Percentiles rank a stretch among this genome's conserved stretches.
Conservation (phyloP, 2,888 invertebrate genomes). For the Catocala fraxini region DNA sequence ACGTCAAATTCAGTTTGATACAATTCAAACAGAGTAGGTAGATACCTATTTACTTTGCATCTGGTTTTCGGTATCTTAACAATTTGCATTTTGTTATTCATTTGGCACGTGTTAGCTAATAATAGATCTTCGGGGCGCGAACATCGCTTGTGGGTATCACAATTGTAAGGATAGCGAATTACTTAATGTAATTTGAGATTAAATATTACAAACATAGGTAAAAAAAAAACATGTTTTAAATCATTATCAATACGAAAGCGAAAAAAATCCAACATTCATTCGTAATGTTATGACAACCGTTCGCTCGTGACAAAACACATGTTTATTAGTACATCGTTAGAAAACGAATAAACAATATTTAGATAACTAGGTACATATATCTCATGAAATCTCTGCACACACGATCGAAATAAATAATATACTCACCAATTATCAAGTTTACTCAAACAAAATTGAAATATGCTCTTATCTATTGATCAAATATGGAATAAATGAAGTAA, state of each 20-base stretch:
- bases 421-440: neutral
- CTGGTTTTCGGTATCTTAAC: conserved; percentile 6
- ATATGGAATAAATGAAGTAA: conserved; percentile 40
- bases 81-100: conserved; percentile 1
- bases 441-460: conserved; percentile 15
- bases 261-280: no score
- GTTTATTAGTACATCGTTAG: no score
- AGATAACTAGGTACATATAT: no score
- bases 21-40: neutral
- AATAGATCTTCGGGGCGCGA: neutral
- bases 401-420: no score
- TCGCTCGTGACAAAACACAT: no score
- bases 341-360: no score
- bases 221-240: neutral
- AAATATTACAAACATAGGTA: no score
- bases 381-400: no score
- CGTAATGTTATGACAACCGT: no score
- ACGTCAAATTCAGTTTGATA: conserved; percentile 4
- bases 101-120: conserved; percentile 1
- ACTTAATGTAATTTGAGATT: no score
- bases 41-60: neutral
- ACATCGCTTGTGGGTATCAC: neutral
- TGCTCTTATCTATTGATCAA: conserved; percentile 36
- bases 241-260: no score
- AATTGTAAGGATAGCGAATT: neutral